Percentiles rank a stretch among this genome's conserved stretches.
Conservation (phyloP, 1,140 invertebrate genomes). For the Zaprionus vittiger region DNA sequence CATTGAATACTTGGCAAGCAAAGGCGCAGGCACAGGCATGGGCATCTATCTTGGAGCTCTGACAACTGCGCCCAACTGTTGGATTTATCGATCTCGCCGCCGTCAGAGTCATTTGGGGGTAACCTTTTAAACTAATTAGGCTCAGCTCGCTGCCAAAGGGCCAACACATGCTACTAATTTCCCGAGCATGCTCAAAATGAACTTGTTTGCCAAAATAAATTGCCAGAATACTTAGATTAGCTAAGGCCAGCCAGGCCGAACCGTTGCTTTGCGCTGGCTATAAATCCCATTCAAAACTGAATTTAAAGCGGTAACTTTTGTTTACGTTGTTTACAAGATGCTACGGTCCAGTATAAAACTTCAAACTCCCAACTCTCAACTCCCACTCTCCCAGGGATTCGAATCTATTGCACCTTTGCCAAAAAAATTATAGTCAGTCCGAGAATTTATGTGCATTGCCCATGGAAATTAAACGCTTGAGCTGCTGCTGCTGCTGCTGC, state of each 20-base stretch:
- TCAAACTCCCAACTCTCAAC: background rate
- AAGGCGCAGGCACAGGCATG: slow-evolving; percentile 43
- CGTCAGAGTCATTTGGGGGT: slow-evolving; percentile 8
- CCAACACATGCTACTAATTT: slow-evolving; percentile 78
- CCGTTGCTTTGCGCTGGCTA: slow-evolving; percentile 39
- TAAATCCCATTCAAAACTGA: slow-evolving; percentile 69
- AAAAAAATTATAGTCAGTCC: slow-evolving; percentile 57
- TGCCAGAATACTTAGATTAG: slow-evolving; percentile 47
- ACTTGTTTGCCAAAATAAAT: slow-evolving; percentile 75
- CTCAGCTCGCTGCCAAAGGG: slow-evolving; percentile 28
- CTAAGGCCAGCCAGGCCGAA: slow-evolving; percentile 10
- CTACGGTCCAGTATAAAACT: slow-evolving; percentile 1
- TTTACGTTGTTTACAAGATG: slow-evolving; percentile 65
- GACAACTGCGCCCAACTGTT: slow-evolving; percentile 75
- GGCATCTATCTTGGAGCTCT: slow-evolving; percentile 62
- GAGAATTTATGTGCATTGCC: slow-evolving; percentile 68
- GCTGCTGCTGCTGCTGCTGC: slow-evolving; percentile 53
- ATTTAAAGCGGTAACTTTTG: slow-evolving; percentile 65
- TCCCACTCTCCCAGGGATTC: background rate
- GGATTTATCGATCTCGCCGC: slow-evolving; percentile 72
- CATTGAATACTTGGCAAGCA: slow-evolving; percentile 64
- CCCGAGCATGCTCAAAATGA: slow-evolving; percentile 48
- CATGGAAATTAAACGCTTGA: slow-evolving; percentile 69
- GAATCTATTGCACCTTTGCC: slow-evolving; percentile 26
- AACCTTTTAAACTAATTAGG: slow-evolving; percentile 80